These are phyloP conservation scores for Xyliphius kryptos DNA, from an alignment of 2,113 vertebrate species.

Conservation along the genomic window DNA sequence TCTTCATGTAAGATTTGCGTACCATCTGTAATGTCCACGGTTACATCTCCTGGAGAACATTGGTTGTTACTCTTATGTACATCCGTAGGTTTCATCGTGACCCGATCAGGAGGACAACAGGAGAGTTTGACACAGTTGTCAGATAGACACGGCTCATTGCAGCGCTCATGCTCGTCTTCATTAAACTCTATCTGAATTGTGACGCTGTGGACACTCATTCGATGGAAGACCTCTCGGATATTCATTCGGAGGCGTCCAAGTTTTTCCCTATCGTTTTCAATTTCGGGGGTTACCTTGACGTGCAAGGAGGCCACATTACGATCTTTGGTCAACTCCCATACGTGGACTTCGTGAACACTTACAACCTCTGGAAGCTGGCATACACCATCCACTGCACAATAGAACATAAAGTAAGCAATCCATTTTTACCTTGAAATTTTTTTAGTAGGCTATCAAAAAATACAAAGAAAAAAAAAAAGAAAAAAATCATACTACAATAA, in stretches of 20 bases:
- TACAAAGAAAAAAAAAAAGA: no score
- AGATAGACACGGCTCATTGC: constrained; percentile 65
- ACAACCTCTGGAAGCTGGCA: constrained; percentile 55
- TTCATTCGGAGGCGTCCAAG: constrained; percentile 43
- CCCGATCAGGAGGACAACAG: constrained; percentile 54
- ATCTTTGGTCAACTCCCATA: constrained; percentile 72
- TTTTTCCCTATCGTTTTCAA: constrained; percentile 36
- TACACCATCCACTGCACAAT: constrained; percentile 59
- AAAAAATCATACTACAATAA: no score
- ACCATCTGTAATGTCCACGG: not conserved
- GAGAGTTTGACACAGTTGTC: constrained; percentile 56
- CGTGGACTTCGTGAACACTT: constrained; percentile 70
- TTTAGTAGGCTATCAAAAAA: no score
- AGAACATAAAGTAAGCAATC: not conserved
- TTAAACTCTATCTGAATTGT: constrained; percentile 72
- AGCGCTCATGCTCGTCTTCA: constrained; percentile 53
- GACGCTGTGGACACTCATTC: constrained; percentile 67
- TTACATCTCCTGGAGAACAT: not conserved
- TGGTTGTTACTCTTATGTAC: constrained; percentile 2
- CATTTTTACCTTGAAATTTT: not conserved
- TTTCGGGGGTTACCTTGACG: constrained; percentile 58
- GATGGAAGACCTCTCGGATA: constrained; percentile 70
- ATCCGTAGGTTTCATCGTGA: not conserved
- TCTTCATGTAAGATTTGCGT: not conserved
- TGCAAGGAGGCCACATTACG: constrained; percentile 76